These are phyloP conservation scores for Ricordea florida DNA, from an alignment of 92 coral and sea anemone genomes.

Conservation along the genomic window DNA sequence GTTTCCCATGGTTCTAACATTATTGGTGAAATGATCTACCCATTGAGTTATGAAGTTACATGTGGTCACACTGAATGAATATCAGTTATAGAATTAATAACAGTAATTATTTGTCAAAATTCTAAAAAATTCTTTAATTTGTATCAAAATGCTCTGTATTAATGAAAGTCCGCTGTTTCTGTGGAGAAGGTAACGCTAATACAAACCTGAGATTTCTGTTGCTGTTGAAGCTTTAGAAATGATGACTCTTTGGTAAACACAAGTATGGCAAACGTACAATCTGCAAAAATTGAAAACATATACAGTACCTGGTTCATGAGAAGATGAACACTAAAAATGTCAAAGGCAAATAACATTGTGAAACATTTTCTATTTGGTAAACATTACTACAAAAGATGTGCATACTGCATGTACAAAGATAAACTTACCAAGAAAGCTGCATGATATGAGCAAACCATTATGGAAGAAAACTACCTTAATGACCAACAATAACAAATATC, in stretches of 20 bases:
- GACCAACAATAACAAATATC: too few relatives aligned
- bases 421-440: too few relatives aligned
- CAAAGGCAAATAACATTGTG: not conserved
- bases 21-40: too few relatives aligned
- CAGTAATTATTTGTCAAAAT: not conserved
- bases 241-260: slow-evolving; percentile 87
- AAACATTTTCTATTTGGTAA: not conserved
- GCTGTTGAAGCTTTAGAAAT: slow-evolving; percentile 63
- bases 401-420: too few relatives aligned
- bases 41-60: too few relatives aligned
- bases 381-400: not conserved
- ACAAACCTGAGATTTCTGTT: slow-evolving; percentile 70
- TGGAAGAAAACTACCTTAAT: too few relatives aligned
- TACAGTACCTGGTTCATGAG: not conserved
- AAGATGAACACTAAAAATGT: not conserved
- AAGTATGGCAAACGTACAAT: slow-evolving; percentile 87
- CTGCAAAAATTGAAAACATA: slow-evolving; percentile 25
- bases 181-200: not conserved
- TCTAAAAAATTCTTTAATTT: not conserved
- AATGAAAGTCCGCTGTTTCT: not conserved
- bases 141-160: not conserved
- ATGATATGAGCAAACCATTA: too few relatives aligned
- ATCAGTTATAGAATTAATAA: not conserved
- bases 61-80: not conserved
- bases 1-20: too few relatives aligned